Base-by-base conservation (phyloP, 2,797 vertebrate genomes). In the Melanotaenia trifasciata region DNA sequence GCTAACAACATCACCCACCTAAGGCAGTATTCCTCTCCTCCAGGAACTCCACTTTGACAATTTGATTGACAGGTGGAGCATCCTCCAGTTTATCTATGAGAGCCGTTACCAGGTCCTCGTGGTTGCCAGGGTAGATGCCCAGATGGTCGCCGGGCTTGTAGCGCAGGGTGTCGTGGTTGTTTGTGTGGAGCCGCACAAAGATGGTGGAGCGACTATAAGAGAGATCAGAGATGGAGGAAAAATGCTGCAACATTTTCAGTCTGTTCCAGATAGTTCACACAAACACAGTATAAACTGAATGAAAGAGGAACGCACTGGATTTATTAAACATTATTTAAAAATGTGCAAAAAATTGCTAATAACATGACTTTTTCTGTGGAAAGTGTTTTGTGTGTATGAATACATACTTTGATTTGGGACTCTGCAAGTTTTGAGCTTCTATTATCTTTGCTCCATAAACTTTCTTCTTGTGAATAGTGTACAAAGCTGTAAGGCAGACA, bases 61-160 rank as follows among this genome's bases (percentile, higher is more conserved):
- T 94, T 86, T 99, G 97, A 94, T 98, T 98, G 91, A 95, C 91
- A 0, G 96, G 96, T 0, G 97, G 96, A 0, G 97, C 96, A 0
- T 99, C 98, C 87, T 98, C 97, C 63, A 99, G 94, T 78, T 96
- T 95, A 58, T 98, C 96, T 0, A 98, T 96, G 86, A 99, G 94
- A 35, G 96, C 94, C 0, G 90, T 97, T 84, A 99, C 98, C 64
- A 99, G 92, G 81, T 97, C 96, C 85, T 98, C 97, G 0, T 96
- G 95, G 94, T 99, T 99, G 70, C 97, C 97, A 1, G 98, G 93
- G 84, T 96, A 99, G 76, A 99, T 94, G 0, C 98, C 97, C 87
- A 99, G 88, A 93, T 99, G 98, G 91, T 99, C 98, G 45, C 98
- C 98, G 0, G 98, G 98, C 78, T 95, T 93, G 91, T 99, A 99